Evolutionary conservation across 1,140 invertebrate species (phyloP), one percentile per base, ranked within the genome.

Genomic region (Anoplophora glabripennis): DNA sequence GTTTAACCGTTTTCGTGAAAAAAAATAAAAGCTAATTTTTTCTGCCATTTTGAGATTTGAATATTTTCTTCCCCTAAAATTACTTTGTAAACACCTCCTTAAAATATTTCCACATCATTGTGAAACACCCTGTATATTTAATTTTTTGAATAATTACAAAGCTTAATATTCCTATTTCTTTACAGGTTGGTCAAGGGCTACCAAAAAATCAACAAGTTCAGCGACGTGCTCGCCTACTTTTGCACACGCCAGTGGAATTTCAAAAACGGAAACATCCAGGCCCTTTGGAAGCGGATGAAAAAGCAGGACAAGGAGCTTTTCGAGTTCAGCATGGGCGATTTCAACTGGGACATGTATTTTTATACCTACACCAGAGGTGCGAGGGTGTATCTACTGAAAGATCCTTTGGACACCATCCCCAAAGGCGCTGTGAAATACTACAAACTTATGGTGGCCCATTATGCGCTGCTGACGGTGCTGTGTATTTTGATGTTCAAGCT

Each of bases 181-280:
- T 78, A 15, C 73, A 92, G 89, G 74, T 80, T 91, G 78, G 80
- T 85, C 17, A 84, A 85, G 71, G 84, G 89, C n/a, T 91, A 92
- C 66, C 79, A 79, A 15, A 89, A 88, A 72, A 84, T 93, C 41
- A 80, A 86, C 48, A 87, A 89, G 72, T 87, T 91, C 52, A 80
- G 84, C 10, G 77, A 79, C 11, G 85, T 86, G 1, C 76, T 92
- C 11, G 80, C 85, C 34, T 92, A 87, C 72, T 93, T 93, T 71
- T 83, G 85, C 21, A 78, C 79, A 0, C 76, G 83, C 36, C 78
- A 88, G 63, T 93, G 90, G 85, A 79, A 81, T 21, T 93, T 93
- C 67, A 75, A 80, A 14, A 88, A 88, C 66, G 75, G 81, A 1
- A 91, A 92, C 69, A 76, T 84, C 0, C 76, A 84, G 38, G 64